Conservation (phyloP, 2,888 invertebrate species). For the Bembecia ichneumoniformis region DNA sequence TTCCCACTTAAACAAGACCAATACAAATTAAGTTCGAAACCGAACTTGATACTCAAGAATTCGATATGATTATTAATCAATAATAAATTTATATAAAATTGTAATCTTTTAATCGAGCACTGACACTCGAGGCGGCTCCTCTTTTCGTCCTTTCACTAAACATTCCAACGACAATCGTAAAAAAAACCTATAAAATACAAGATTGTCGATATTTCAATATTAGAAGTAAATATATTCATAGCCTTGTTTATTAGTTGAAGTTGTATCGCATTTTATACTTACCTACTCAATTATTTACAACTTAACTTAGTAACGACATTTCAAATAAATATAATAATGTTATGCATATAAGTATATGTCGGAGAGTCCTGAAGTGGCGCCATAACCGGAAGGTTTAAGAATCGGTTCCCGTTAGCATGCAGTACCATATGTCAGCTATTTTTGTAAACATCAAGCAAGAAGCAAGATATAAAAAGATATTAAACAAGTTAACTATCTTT, state of each 20-base stretch:
- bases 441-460: no score
- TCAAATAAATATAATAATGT: no score
- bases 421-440: no score
- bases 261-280: no score
- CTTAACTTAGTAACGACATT: no score
- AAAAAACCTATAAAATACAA: constrained; percentile 18
- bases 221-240: background rate
- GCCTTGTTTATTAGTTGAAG: background rate
- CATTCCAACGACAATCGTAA: constrained; percentile 17
- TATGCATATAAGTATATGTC: no score
- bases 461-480: no score
- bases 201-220: constrained; percentile 5
- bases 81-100: constrained; percentile 61
- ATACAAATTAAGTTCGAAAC: background rate
- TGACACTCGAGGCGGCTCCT: constrained; percentile 4
- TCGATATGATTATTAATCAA: constrained; percentile 62
- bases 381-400: no score
- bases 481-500: no score
- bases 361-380: no score
- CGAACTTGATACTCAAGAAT: constrained; percentile 34
- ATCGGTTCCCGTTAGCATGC: no score
- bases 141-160: constrained; percentile 1
- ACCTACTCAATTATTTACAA: no score
- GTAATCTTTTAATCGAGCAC: constrained; percentile 53
- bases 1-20: background rate